Conservation (phyloP, 2,113 vertebrate genomes). For the Diadophis punctatus region DNA sequence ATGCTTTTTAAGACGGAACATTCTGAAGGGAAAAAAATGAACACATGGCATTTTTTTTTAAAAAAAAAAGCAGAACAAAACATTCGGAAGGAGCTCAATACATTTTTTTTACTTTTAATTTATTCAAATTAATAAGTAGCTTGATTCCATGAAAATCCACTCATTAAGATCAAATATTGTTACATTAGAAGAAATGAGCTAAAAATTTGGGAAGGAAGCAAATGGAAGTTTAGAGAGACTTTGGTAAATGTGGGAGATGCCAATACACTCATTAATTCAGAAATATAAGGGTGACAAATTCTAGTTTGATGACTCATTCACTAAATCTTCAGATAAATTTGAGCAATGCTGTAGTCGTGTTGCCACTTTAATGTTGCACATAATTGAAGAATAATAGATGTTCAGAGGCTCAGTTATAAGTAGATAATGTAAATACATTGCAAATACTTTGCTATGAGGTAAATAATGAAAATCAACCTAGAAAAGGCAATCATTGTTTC, state of each 20-base stretch:
- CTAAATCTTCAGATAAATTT: conserved; percentile 12
- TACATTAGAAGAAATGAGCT: background rate
- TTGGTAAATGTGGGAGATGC: background rate
- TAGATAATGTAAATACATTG: background rate
- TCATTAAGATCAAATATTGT: background rate
- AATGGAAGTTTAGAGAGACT: background rate
- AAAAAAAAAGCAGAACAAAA: background rate
- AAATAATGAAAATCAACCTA: fast-evolving
- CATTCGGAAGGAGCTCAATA: no score
- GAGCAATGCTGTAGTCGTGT: background rate
- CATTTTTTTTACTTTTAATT: background rate
- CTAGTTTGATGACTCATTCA: background rate
- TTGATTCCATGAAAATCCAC: background rate
- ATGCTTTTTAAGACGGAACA: background rate
- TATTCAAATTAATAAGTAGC: background rate
- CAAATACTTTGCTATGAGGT: background rate
- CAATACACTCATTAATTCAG: background rate
- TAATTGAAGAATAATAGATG: background rate
- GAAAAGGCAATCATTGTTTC: background rate
- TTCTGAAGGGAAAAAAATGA: background rate
- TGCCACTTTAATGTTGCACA: background rate
- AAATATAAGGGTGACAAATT: conserved; percentile 25
- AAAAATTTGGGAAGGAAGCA: background rate
- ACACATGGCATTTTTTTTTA: background rate
- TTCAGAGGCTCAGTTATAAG: background rate